Percentiles rank a stretch among this genome's conserved stretches.
These are phyloP conservation scores for Antheraea yamamai DNA, from an alignment of 2,888 invertebrate species.

Conservation along the genomic window DNA sequence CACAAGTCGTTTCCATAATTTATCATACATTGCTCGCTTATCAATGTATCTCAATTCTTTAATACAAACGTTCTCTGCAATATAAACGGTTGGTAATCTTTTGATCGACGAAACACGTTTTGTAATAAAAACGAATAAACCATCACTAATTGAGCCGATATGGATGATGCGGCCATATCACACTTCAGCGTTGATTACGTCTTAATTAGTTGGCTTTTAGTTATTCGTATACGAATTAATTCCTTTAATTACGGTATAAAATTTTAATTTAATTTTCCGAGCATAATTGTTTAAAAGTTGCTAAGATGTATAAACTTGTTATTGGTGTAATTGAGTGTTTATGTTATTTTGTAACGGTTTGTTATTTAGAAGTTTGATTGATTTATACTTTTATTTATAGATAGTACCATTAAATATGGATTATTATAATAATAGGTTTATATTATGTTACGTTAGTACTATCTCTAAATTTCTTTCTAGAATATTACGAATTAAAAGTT, in stretches of 20 bases:
- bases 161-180: slow-evolving; percentile 47
- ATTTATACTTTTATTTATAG: neutral
- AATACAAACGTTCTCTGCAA: slow-evolving; percentile 26
- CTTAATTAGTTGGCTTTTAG: slow-evolving; percentile 49
- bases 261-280: slow-evolving; percentile 20
- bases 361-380: neutral
- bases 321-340: neutral
- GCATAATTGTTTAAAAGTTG: slow-evolving; percentile 21
- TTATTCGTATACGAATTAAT: slow-evolving; percentile 47
- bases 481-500: too few species aligned
- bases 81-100: slow-evolving; percentile 26
- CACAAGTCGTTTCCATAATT: slow-evolving; percentile 11
- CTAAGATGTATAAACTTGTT: slow-evolving; percentile 18
- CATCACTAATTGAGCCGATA: slow-evolving; percentile 55
- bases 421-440: too few species aligned
- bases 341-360: neutral
- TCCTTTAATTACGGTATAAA: slow-evolving; percentile 36
- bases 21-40: slow-evolving; percentile 10
- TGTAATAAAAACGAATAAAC: slow-evolving; percentile 42
- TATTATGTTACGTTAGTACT: too few species aligned
- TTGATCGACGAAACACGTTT: slow-evolving; percentile 39
- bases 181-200: slow-evolving; percentile 51
- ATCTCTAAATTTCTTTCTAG: too few species aligned
- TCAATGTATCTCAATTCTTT: neutral
- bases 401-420: too few species aligned